Conservation (phyloP, 2,113 vertebrate species). For the Aspidoscelis tigris region DNA sequence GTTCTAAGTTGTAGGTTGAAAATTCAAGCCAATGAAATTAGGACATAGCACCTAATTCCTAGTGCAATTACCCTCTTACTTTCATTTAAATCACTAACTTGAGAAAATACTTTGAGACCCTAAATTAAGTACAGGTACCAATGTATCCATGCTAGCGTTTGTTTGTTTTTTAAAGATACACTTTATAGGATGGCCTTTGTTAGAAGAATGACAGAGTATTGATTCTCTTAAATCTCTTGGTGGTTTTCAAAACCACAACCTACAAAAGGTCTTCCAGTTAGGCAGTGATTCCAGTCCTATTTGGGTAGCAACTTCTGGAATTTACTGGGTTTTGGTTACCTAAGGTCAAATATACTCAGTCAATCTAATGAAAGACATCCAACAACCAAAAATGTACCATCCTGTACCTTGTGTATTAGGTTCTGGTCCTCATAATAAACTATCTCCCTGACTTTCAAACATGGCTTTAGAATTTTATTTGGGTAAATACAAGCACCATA, state of each 20-base stretch:
- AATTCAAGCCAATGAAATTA: neutral
- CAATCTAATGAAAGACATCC: neutral
- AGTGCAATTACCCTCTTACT: slow-evolving; percentile 24
- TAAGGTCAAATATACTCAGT: neutral
- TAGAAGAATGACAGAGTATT: slow-evolving; percentile 30
- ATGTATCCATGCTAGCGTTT: neutral
- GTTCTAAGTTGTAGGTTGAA: too few relatives aligned
- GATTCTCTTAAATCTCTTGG: neutral
- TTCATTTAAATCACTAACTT: slow-evolving; percentile 44
- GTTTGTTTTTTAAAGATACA: neutral
- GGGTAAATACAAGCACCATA: neutral
- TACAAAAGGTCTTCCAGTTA: too few relatives aligned
- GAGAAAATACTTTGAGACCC: slow-evolving; percentile 39
- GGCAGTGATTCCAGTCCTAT: too few relatives aligned
- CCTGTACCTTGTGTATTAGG: neutral
- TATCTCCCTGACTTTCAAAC: neutral
- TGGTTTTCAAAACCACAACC: too few relatives aligned
- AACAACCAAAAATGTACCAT: neutral
- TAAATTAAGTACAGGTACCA: slow-evolving; percentile 7
- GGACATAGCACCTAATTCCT: slow-evolving; percentile 39
- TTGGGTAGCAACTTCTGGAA: too few relatives aligned
- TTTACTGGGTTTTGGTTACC: neutral
- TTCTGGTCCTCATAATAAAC: neutral
- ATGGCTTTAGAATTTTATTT: neutral
- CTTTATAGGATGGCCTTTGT: too few relatives aligned